phyloP scores from a whole-genome alignment of 1,140 invertebrate species.

The Cydia splendana region DNA sequence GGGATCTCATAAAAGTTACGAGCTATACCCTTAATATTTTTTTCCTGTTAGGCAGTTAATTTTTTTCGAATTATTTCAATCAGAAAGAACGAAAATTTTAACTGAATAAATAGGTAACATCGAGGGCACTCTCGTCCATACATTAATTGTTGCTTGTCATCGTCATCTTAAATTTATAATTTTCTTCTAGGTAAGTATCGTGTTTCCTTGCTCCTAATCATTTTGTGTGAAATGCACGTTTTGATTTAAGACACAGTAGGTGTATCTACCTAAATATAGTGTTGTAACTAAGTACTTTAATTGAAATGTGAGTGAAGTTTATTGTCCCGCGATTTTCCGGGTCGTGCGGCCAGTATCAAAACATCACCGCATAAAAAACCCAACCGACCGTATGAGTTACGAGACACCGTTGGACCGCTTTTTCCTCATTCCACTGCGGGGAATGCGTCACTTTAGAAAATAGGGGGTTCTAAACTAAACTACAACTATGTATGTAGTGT shows the following conservation, averaged over 20 bases:
- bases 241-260: no score
- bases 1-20: conserved; percentile 6
- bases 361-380: neutral
- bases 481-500: neutral
- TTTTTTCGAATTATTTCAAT: neutral
- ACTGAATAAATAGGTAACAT: neutral
- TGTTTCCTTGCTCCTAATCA: no score
- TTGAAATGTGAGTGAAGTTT: neutral
- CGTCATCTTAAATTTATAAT: no score
- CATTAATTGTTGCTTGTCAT: no score
- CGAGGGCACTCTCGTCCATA: neutral
- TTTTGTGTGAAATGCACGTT: no score
- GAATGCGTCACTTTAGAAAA: neutral
- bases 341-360: conserved; percentile 1
- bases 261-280: no score
- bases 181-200: no score
- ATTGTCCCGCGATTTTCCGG: neutral
- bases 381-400: conserved; percentile 6
- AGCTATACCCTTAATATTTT: neutral
- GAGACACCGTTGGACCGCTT: neutral
- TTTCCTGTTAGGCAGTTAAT: neutral
- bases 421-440: neutral
- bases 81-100: neutral
- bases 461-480: neutral
- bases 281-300: neutral